Evolutionary conservation across 2,888 invertebrate genomes (phyloP), one percentile per base, ranked within the genome.

Genomic region (Drosophila demipolita): DNA sequence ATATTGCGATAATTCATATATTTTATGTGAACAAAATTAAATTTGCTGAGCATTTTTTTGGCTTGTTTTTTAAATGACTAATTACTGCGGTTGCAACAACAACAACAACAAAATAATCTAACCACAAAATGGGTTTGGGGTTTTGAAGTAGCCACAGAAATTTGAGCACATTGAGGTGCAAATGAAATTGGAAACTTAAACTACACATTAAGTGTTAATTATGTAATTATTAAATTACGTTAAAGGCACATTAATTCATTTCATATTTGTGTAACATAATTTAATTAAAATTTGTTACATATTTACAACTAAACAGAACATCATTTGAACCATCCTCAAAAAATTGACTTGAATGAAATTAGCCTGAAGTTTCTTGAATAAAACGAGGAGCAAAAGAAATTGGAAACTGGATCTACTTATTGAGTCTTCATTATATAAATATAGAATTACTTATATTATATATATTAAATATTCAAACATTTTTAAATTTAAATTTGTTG

Each of bases 91-190:
- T 75, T 20, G 48, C 45, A 29, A 36, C 38, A 40, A 6, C 50
- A 32, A 23, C 58, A 57, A 40, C 23, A 45, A 15, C 20, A 15
- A 23, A 2, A 45, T 45, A 8, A 35, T 0, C 52, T 57, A 72
- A 66, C 81, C 77, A 50, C 78, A 68, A 67, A 67, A 55, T 71
- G 64, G 65, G 36, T 48, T 71, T 66, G 59, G 49, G 65, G 26
- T 38, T 63, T 36, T 12, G 29, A 75, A 59, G 60, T 50, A 64
- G 66, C 77, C 76, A 57, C 79, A 66, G 53, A 45, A 49, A 74
- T 68, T 36, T 65, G 61, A 78, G 49, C 36, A 52, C 29, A 29
- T 32, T 26, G 36, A 17, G 20, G 11, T 49, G 42, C 0, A 49
- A 38, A 36, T 23, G 8, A 29, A 8, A 49, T n/a, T 50, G 8